phyloP scores from a whole-genome alignment of 2,888 invertebrate genomes.

The Ashinkailepas kermadecensis region DNA sequence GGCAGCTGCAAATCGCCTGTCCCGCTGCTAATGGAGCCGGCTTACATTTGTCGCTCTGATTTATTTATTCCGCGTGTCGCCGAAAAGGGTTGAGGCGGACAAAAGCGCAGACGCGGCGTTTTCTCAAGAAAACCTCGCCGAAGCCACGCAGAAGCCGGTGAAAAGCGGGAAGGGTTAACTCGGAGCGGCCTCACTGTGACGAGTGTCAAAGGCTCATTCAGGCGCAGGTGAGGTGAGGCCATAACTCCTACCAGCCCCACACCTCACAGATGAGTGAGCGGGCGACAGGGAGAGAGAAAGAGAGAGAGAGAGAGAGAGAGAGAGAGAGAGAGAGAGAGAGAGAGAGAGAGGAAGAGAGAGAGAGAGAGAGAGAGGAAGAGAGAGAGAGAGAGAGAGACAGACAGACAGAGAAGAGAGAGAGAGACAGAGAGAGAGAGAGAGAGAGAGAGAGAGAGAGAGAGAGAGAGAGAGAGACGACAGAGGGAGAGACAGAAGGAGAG shows the following conservation, averaged over 20 bases:
- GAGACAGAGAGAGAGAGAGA: too few relatives aligned
- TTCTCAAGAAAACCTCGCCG: not conserved
- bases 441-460: too few relatives aligned
- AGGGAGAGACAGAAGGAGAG: too few relatives aligned
- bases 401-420: too few relatives aligned
- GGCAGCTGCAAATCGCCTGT: not conserved
- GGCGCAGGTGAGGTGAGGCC: not conserved
- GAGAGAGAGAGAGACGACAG: too few relatives aligned
- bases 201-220: not conserved
- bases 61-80: not conserved
- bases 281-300: not conserved
- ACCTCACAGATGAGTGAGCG: not conserved
- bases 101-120: not conserved
- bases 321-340: not conserved
- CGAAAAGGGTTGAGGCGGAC: not conserved
- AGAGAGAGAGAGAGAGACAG: too few relatives aligned
- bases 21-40: not conserved
- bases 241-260: not conserved
- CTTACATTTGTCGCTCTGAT: conserved; percentile 12
- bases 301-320: not conserved
- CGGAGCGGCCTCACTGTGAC: not conserved
- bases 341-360: too few relatives aligned
- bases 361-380: too few relatives aligned
- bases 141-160: not conserved
- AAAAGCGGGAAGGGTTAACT: conserved; percentile 3